phyloP scores from a whole-genome alignment of 1,140 invertebrate genomes.

The Galleria mellonella region DNA sequence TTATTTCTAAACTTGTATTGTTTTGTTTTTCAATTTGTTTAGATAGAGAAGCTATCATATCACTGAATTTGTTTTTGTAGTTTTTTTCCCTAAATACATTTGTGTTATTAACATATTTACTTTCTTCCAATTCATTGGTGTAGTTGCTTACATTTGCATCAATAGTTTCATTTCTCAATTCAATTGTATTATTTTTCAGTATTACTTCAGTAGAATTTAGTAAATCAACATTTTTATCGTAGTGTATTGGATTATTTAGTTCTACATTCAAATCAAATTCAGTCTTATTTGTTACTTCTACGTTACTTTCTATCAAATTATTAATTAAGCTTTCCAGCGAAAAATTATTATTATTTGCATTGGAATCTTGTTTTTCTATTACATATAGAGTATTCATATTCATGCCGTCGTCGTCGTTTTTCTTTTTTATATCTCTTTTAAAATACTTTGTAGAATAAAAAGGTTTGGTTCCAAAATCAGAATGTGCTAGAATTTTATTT shows the following conservation, averaged over 20 bases:
- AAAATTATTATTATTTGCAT: conserved; percentile 13
- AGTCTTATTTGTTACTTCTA: conserved; percentile 15
- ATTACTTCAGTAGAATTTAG: background rate
- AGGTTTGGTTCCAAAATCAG: conserved; percentile 12
- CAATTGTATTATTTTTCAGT: background rate
- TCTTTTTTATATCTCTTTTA: conserved; percentile 31
- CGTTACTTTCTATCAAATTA: conserved; percentile 33
- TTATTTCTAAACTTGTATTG: conserved; percentile 31
- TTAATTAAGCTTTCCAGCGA: conserved; percentile 42
- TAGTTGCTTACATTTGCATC: background rate
- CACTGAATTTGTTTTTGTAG: conserved; percentile 7
- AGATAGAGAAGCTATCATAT: conserved; percentile 31
- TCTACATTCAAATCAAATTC: background rate
- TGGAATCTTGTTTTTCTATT: conserved; percentile 14
- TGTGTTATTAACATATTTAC: background rate
- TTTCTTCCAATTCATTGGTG: background rate
- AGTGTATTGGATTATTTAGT: background rate
- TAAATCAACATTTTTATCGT: conserved; percentile 5
- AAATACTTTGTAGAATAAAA: conserved; percentile 25
- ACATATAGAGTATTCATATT: conserved; percentile 20
- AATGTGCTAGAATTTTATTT: conserved; percentile 8
- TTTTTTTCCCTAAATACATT: background rate
- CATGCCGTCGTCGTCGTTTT: conserved; percentile 18
- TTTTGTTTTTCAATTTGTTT: conserved; percentile 42
- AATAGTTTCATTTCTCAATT: background rate